Evolutionary conservation across 2,888 invertebrate genomes (phyloP).

Genomic region (Spisula subtruncata): DNA sequence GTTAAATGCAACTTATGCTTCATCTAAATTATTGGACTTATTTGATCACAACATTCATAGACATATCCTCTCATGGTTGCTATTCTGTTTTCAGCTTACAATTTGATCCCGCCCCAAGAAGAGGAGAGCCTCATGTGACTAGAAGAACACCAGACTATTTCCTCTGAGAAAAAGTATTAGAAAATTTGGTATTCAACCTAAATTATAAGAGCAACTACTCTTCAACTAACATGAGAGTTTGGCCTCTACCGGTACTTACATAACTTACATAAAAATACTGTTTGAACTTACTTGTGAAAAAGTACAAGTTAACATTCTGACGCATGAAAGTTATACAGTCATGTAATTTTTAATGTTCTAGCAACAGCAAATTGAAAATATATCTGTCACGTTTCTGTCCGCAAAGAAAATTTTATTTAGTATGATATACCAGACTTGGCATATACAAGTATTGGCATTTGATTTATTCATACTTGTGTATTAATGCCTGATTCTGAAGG

Average conservation of each 20-base stretch:
- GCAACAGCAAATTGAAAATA: too few species aligned
- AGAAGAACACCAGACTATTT: constrained; percentile 99
- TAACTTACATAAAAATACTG: neutral
- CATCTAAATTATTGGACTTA: too few species aligned
- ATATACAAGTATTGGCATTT: too few species aligned
- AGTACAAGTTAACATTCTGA: neutral
- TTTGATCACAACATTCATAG: too few species aligned
- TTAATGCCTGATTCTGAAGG: too few species aligned
- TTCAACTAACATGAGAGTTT: neutral
- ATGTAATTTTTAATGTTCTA: too few species aligned
- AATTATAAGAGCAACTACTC: neutral
- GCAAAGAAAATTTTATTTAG: too few species aligned
- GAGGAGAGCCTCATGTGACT: constrained; percentile 99
- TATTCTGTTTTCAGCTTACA: constrained; percentile 93
- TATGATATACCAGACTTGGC: too few species aligned
- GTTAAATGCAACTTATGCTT: neutral
- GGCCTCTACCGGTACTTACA: neutral
- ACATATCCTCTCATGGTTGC: too few species aligned
- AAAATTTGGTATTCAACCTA: neutral
- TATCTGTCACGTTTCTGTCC: too few species aligned
- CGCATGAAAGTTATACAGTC: neutral
- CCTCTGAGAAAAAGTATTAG: constrained; percentile 91
- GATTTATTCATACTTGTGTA: too few species aligned
- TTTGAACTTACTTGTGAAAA: neutral
- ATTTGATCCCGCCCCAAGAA: constrained; percentile 99